These are phyloP conservation scores for Petromus typicus DNA, from an alignment of 2,113 vertebrate species.

Conservation along the genomic window DNA sequence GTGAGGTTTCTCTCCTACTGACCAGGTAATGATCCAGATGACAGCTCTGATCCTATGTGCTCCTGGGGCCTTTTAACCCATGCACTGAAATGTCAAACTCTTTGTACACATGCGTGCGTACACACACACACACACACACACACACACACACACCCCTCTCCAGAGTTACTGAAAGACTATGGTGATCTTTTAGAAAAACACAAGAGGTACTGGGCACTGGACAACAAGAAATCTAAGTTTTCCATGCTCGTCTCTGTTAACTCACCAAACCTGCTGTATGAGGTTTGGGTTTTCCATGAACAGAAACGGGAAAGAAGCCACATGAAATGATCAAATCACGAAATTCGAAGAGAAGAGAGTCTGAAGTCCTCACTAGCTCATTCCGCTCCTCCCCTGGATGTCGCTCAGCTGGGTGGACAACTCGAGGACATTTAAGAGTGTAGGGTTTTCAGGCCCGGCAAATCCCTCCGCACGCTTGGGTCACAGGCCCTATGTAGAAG, in stretches of 20 bases:
- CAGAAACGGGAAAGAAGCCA: neutral
- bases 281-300: constrained; percentile 33
- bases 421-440: neutral
- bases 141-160: neutral
- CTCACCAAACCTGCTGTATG: neutral
- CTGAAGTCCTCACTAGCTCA: constrained; percentile 25
- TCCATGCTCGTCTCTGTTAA: constrained; percentile 31
- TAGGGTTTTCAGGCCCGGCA: constrained; percentile 35
- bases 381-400: neutral
- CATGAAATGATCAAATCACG: neutral
- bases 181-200: neutral
- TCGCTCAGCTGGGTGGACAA: neutral
- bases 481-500: neutral
- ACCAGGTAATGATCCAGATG: constrained; percentile 43
- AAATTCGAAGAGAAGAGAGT: constrained; percentile 41
- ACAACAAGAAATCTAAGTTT: constrained; percentile 41
- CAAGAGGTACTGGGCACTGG: constrained; percentile 2
- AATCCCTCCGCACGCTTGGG: constrained; percentile 2
- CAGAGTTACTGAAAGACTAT: neutral
- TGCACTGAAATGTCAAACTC: neutral
- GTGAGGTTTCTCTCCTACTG: constrained; percentile 17
- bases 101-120: neutral
- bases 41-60: neutral
- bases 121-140: no score
- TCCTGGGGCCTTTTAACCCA: constrained; percentile 19